A percentile compares a stretch with the other conserved stretches of the same genome.
These are phyloP conservation scores for Tenrec ecaudatus DNA, from an alignment of 2,113 vertebrate species.

Conservation along the genomic window DNA sequence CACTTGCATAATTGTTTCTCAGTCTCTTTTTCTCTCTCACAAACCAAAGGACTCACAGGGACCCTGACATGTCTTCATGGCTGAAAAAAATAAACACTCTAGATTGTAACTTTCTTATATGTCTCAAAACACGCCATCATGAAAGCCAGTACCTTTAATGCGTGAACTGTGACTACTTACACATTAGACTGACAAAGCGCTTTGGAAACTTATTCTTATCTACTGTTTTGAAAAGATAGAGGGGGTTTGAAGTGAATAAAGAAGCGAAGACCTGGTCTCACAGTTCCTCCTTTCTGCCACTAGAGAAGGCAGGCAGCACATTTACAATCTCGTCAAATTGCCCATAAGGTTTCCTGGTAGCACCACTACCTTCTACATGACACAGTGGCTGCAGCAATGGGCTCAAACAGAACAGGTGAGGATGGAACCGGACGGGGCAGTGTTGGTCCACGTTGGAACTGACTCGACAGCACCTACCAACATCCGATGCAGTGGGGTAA, in stretches of 20 bases:
- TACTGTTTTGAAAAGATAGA: conserved; percentile 47
- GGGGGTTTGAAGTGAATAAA: not conserved
- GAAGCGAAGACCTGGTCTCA: not conserved
- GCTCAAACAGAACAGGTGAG: too few species aligned
- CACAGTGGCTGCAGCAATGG: too few species aligned
- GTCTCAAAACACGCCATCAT: not conserved
- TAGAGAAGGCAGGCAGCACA: not conserved
- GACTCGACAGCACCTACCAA: too few species aligned
- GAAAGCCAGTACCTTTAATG: not conserved
- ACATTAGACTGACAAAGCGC: not conserved
- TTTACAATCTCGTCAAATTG: not conserved
- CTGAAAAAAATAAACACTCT: not conserved
- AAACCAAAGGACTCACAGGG: not conserved
- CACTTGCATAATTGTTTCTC: conserved; percentile 6
- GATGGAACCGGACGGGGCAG: too few species aligned
- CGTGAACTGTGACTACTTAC: not conserved
- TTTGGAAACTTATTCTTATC: conserved; percentile 55
- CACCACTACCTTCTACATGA: too few species aligned
- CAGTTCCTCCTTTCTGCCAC: not conserved
- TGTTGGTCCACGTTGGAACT: too few species aligned
- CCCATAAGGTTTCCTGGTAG: not conserved
- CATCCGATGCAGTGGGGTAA: too few species aligned
- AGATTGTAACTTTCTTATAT: not conserved
- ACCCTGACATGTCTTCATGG: not conserved
- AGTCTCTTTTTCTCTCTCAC: not conserved